These are phyloP conservation scores for Nephrotoma flavescens DNA, from an alignment of 2,888 invertebrate genomes.

Conservation along the genomic window DNA sequence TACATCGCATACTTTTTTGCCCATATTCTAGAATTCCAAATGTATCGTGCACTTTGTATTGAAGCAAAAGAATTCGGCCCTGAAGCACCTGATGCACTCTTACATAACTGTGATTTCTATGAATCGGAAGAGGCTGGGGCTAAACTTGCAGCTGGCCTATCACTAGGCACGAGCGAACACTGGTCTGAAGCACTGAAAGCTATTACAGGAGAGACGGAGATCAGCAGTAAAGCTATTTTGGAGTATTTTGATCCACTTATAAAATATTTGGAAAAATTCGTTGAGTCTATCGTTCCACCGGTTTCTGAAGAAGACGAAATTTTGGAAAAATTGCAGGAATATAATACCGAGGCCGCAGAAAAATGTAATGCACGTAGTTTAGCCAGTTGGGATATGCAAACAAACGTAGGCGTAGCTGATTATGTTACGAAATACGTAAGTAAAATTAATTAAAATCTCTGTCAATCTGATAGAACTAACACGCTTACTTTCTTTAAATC, in stretches of 20 bases:
- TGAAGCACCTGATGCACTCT: constrained; percentile 40
- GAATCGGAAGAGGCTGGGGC: constrained; percentile 66
- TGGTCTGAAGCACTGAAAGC: constrained; percentile 47
- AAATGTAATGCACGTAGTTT: constrained; percentile 2
- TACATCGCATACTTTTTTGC: constrained; percentile 41
- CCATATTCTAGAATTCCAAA: constrained; percentile 65
- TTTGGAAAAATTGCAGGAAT: neutral
- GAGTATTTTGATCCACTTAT: constrained; percentile 40
- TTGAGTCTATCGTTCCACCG: constrained; percentile 22
- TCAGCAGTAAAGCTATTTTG: constrained; percentile 41
- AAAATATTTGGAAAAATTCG: constrained; percentile 35
- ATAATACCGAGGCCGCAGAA: neutral
- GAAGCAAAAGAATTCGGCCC: constrained; percentile 46
- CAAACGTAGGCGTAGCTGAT: constrained; percentile 17
- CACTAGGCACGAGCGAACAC: constrained; percentile 36
- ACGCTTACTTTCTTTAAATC: neutral
- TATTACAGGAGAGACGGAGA: constrained; percentile 41
- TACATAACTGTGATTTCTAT: constrained; percentile 78
- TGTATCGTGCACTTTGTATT: constrained; percentile 47
- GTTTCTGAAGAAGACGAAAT: neutral
- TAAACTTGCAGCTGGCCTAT: constrained; percentile 36
- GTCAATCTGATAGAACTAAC: neutral
- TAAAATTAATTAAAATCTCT: neutral
- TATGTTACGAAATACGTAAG: constrained; percentile 11
- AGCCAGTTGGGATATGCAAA: constrained; percentile 7